phyloP scores from a whole-genome alignment of 1,140 invertebrate genomes.

The Drosophila burlai region DNA sequence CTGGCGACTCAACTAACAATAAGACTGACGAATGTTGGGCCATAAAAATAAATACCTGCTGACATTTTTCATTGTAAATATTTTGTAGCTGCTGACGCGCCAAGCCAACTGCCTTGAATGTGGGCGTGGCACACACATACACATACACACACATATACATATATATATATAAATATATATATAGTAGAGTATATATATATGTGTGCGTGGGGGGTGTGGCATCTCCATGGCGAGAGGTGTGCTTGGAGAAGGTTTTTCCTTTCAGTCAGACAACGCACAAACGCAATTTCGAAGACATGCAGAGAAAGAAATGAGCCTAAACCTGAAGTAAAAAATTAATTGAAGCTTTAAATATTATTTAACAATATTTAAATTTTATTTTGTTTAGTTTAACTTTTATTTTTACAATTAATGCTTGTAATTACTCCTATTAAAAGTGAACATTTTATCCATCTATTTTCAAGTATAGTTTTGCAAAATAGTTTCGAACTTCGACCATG shows the following conservation, averaged over 20 bases:
- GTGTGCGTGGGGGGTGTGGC: conserved; percentile 52
- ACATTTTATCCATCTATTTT: neutral
- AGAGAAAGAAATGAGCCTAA: neutral
- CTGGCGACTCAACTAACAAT: conserved; percentile 70
- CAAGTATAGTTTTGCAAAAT: neutral
- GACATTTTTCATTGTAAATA: conserved; percentile 84
- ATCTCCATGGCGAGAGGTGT: conserved; percentile 32
- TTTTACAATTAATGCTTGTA: neutral
- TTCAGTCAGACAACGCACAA: conserved; percentile 38
- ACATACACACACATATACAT: neutral
- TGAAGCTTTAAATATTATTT: neutral
- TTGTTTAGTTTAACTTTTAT: neutral
- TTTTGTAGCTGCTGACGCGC: conserved; percentile 82
- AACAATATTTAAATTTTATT: neutral
- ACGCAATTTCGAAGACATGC: conserved; percentile 22
- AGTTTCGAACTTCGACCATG: neutral
- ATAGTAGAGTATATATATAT: neutral
- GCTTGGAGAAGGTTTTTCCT: conserved; percentile 62
- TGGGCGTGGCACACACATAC: conserved; percentile 38
- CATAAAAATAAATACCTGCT: conserved; percentile 84
- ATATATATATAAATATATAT: neutral
- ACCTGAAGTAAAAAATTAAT: too few species aligned
- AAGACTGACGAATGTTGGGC: conserved; percentile 81
- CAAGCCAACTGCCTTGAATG: conserved; percentile 62
- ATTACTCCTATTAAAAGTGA: neutral